Conservation (phyloP, 2,888 invertebrate genomes). For the Dolichopus griseipennis region DNA sequence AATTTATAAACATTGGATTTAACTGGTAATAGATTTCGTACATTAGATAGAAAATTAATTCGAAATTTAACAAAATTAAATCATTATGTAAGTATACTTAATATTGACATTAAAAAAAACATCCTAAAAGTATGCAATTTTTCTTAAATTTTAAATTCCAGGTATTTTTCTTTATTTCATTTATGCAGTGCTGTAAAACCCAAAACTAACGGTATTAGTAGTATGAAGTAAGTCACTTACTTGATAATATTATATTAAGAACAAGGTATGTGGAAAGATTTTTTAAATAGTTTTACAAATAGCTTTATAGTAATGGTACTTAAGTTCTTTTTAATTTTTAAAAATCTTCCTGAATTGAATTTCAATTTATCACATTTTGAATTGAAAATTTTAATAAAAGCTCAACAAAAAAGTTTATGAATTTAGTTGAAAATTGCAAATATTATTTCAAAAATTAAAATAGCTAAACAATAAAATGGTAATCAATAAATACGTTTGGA, state of each 20-base stretch:
- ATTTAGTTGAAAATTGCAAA: no score
- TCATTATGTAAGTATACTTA: constrained; percentile 47
- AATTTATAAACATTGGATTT: constrained; percentile 45
- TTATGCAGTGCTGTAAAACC: constrained; percentile 51
- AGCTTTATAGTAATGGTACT: no score
- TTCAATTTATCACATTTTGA: no score
- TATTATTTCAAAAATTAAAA: no score
- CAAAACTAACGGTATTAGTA: constrained; percentile 53
- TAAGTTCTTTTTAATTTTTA: no score
- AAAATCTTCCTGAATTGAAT: no score
- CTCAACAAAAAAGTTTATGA: no score
- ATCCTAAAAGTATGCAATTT: not conserved
- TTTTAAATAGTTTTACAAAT: no score
- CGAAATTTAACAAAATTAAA: constrained; percentile 40
- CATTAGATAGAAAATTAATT: constrained; percentile 39
- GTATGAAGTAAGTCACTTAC: constrained; percentile 48
- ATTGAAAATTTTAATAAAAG: no score
- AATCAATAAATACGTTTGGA: no score
- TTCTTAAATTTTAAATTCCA: constrained; percentile 32
- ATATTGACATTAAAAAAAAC: not conserved
- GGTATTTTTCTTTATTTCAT: constrained; percentile 52
- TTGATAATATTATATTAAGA: constrained; percentile 50
- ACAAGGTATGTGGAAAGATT: no score
- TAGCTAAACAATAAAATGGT: no score
- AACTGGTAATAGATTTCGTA: constrained; percentile 37